Evolutionary conservation across 2,797 vertebrate species (phyloP).

Genomic region (Pseudochromis fuscus): DNA sequence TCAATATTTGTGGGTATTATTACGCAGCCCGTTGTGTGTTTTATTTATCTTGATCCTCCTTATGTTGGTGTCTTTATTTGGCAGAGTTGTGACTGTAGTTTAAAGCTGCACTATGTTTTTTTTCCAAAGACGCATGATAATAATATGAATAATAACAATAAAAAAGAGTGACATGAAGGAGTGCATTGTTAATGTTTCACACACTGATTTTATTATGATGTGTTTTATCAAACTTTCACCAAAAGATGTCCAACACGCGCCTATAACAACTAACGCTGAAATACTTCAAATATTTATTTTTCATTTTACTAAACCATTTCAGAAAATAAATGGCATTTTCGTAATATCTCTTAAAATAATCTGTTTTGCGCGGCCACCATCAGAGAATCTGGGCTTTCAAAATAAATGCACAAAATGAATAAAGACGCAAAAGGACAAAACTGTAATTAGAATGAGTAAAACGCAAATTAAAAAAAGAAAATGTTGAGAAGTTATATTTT

Average conservation of each 20-base stretch:
- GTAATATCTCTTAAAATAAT: neutral
- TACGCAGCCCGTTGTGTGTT: neutral
- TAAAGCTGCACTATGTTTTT: neutral
- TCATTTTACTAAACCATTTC: no score
- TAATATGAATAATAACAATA: no score
- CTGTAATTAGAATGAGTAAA: neutral
- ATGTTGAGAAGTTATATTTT: no score
- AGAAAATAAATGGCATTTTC: neutral
- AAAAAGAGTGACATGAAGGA: neutral
- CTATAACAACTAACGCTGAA: no score
- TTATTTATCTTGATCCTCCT: neutral
- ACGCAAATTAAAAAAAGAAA: no score
- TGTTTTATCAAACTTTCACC: neutral
- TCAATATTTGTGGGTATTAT: neutral
- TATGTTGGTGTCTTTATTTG: neutral
- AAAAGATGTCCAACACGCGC: neutral
- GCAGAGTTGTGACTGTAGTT: neutral
- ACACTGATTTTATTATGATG: no score
- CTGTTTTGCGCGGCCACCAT: neutral
- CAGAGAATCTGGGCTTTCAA: neutral
- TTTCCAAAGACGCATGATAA: neutral
- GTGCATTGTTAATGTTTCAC: no score
- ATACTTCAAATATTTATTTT: no score
- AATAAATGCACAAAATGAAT: neutral
- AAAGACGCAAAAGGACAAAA: no score